Percentiles rank a stretch among this genome's conserved stretches.
Evolutionary conservation across 2,113 vertebrate genomes (phyloP).

Genomic region (Argyrosomus japonicus): DNA sequence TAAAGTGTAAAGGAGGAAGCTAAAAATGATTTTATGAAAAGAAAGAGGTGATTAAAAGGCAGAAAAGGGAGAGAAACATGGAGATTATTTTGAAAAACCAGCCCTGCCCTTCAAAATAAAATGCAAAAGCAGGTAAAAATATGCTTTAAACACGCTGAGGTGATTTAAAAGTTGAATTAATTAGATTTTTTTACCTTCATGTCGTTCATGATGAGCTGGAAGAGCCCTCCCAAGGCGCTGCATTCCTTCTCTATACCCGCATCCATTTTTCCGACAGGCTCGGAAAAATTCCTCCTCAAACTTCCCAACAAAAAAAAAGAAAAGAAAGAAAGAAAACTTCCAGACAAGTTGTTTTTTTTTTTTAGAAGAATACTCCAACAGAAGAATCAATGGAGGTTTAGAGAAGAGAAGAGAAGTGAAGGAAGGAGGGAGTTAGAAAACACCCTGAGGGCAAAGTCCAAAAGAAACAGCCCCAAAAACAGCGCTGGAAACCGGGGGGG

Average conservation of each 20-base stretch:
- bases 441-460: slow-evolving; percentile 63
- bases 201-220: slow-evolving; percentile 90
- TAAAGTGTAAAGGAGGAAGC: not conserved
- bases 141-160: not conserved
- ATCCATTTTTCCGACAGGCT: slow-evolving; percentile 85
- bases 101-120: not conserved
- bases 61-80: not conserved
- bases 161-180: not conserved
- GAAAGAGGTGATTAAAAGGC: not conserved
- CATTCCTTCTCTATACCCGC: slow-evolving; percentile 89
- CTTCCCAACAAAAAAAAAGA: slow-evolving; percentile 35
- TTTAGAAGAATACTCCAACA: slow-evolving; percentile 23
- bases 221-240: slow-evolving; percentile 88
- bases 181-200: slow-evolving; percentile 83
- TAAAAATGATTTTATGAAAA: not conserved
- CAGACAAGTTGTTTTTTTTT: slow-evolving; percentile 13
- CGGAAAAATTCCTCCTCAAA: slow-evolving; percentile 59
- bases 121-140: not conserved
- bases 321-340: slow-evolving; percentile 42
- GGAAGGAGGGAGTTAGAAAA: slow-evolving; percentile 2
- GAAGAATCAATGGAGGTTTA: slow-evolving; percentile 21
- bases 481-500: not conserved
- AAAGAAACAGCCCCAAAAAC: slow-evolving; percentile 23
- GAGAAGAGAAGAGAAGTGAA: no score
- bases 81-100: not conserved